Percentiles rank a stretch among this genome's conserved stretches.
Evolutionary conservation across 2,113 vertebrate genomes (phyloP).

Genomic region (Sorex fumeus): DNA sequence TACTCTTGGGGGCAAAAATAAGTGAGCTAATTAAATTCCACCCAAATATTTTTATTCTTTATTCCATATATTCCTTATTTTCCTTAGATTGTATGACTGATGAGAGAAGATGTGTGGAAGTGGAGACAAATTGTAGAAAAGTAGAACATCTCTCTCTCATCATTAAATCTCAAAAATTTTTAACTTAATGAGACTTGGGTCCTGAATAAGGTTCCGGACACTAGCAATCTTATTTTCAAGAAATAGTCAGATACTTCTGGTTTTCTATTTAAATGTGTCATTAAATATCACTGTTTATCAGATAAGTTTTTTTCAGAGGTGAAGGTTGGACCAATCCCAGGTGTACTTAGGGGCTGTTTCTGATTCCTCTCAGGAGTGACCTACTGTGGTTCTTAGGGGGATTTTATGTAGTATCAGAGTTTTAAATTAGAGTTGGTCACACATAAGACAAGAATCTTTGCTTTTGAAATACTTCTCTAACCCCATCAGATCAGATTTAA

Average conservation of each 20-base stretch:
- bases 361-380: too few species aligned
- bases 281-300: neutral
- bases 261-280: conserved; percentile 57
- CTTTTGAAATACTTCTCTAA: too few species aligned
- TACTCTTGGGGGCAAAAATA: neutral
- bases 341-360: too few species aligned
- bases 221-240: neutral
- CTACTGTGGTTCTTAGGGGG: too few species aligned
- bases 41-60: neutral
- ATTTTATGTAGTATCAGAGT: too few species aligned
- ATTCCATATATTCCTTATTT: neutral
- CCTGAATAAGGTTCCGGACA: neutral
- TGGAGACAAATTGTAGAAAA: neutral
- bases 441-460: too few species aligned
- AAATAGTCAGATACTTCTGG: neutral
- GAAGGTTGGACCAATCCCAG: neutral
- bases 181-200: neutral
- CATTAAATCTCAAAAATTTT: neutral
- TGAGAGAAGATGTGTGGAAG: neutral
- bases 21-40: neutral
- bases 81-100: neutral
- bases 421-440: too few species aligned
- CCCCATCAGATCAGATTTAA: too few species aligned
- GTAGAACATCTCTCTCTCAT: neutral
- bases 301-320: neutral